These are phyloP conservation scores for Anoplius nigerrimus DNA, from an alignment of 2,888 invertebrate species.

Conservation along the genomic window DNA sequence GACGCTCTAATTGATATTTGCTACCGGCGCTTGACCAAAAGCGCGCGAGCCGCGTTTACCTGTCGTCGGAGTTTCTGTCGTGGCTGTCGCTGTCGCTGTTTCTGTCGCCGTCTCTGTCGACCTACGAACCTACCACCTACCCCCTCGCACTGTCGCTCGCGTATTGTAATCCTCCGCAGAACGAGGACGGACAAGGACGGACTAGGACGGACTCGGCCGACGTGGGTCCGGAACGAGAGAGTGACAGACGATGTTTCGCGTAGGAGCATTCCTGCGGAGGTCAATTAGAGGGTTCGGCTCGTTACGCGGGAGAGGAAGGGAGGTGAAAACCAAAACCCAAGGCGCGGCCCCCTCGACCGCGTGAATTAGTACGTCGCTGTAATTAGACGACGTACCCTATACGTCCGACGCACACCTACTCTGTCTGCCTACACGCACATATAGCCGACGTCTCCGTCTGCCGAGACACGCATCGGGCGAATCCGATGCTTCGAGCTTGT, in stretches of 20 bases:
- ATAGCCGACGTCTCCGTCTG: no score
- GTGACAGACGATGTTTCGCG: constrained; percentile 7
- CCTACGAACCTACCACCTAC: no score
- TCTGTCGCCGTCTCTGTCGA: no score
- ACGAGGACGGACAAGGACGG: background rate
- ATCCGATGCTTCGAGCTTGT: no score
- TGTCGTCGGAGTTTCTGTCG: no score
- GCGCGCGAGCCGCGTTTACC: constrained; percentile 40
- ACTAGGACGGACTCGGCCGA: constrained; percentile 22
- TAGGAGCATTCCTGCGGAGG: constrained; percentile 52
- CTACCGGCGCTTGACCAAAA: constrained; percentile 37
- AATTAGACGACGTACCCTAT: constrained; percentile 36
- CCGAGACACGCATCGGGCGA: no score
- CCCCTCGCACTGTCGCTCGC: constrained; percentile 42
- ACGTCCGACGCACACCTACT: background rate
- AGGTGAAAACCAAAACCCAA: constrained; percentile 54
- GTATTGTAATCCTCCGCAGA: constrained; percentile 53
- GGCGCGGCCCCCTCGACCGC: constrained; percentile 27
- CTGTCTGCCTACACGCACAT: background rate
- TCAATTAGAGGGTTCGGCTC: constrained; percentile 57
- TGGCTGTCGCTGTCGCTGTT: no score
- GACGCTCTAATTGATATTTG: constrained; percentile 48
- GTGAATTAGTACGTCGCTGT: constrained; percentile 45
- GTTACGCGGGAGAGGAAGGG: constrained; percentile 40
- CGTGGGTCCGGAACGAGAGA: no score